Percentiles rank a stretch among this genome's conserved stretches.
Evolutionary conservation across 2,797 vertebrate genomes (phyloP).

Genomic region (Adelosebastes latens): DNA sequence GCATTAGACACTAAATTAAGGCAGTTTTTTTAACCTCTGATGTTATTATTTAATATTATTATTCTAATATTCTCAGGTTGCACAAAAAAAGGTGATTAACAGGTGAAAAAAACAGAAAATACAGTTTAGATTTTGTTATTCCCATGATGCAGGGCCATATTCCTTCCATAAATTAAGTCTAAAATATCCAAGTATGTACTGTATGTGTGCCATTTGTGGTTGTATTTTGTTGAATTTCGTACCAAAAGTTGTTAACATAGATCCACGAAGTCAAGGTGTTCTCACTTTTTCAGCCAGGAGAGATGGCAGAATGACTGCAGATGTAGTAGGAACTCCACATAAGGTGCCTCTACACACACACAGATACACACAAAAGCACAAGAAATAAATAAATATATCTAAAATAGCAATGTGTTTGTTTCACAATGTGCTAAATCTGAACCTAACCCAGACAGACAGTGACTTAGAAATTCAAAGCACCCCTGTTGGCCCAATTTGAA

Average conservation of each 20-base stretch:
- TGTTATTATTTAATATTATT: not conserved
- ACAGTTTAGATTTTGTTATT: not conserved
- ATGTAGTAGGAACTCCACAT: slow-evolving; percentile 14
- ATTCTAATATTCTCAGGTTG: not conserved
- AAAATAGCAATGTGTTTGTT: slow-evolving; percentile 49
- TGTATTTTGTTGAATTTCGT: not conserved
- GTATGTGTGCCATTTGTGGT: not conserved
- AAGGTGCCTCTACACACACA: not conserved
- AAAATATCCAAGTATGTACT: not conserved
- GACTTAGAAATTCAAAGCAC: slow-evolving; percentile 39
- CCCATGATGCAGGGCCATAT: not conserved
- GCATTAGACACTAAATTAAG: not conserved
- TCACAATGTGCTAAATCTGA: slow-evolving; percentile 42
- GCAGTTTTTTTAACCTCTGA: fast-evolving
- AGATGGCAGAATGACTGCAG: slow-evolving; percentile 9
- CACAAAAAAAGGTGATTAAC: not conserved
- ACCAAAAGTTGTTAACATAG: not conserved
- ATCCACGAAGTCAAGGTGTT: not conserved
- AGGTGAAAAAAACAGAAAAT: not conserved
- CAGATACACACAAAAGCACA: not conserved
- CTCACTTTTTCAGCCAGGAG: slow-evolving; percentile 6
- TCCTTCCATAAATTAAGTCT: not conserved
- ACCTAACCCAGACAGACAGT: slow-evolving; percentile 4
- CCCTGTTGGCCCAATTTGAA: slow-evolving; percentile 11
- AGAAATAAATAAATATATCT: slow-evolving; percentile 34